Percentiles rank a stretch among this genome's conserved stretches.
Evolutionary conservation across 2,888 invertebrate genomes (phyloP).

Genomic region (Leistus spinibarbis): DNA sequence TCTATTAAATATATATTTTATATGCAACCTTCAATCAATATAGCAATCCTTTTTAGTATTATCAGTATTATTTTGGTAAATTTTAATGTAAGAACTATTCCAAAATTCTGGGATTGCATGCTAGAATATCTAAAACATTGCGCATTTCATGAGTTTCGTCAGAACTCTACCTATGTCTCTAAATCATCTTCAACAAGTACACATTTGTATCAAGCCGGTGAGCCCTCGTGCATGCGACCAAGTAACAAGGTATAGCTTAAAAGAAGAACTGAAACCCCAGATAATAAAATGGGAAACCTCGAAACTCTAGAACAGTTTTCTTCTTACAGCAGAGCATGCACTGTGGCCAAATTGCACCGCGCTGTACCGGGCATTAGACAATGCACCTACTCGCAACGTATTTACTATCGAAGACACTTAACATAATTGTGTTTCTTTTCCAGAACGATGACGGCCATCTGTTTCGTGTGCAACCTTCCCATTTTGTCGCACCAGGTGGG

Average conservation of each 20-base stretch:
- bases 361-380: slow-evolving; percentile 6
- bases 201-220: not conserved
- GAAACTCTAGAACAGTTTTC: slow-evolving; percentile 31
- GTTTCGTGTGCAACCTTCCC: slow-evolving; percentile 95
- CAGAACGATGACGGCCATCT: slow-evolving; percentile 94
- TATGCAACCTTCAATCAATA: too few relatives aligned
- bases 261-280: slow-evolving; percentile 14
- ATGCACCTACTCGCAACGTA: not conserved
- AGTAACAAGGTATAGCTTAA: not conserved
- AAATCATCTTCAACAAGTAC: not conserved
- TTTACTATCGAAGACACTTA: not conserved
- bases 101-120: too few relatives aligned
- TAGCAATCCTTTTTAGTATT: too few relatives aligned
- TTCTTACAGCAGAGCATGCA: slow-evolving; percentile 30
- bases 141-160: too few relatives aligned
- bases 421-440: slow-evolving; percentile 44
- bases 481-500: slow-evolving; percentile 94
- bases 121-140: too few relatives aligned
- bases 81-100: too few relatives aligned
- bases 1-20: too few relatives aligned
- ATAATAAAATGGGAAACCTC: slow-evolving; percentile 37
- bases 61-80: too few relatives aligned
- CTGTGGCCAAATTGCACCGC: slow-evolving; percentile 14
- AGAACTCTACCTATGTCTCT: too few relatives aligned
- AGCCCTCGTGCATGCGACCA: not conserved